Conservation (phyloP, 2,888 invertebrate species). For the Hypselothyrea guttata region DNA sequence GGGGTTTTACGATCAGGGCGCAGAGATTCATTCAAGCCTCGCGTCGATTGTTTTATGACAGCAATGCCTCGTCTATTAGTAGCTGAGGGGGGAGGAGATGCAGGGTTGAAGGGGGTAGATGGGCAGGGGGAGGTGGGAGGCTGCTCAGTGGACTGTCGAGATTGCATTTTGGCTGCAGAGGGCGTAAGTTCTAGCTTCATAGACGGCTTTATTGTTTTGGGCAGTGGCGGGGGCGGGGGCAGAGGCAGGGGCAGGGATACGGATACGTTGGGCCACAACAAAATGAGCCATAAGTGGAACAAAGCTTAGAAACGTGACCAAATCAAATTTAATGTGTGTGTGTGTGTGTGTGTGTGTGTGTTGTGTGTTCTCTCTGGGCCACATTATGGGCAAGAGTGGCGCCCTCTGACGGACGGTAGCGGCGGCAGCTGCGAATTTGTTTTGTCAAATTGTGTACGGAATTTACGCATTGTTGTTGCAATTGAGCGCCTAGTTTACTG, state of each 20-base stretch:
- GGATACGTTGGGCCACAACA: conserved; percentile 31
- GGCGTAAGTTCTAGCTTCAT: neutral
- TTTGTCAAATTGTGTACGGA: conserved; percentile 42
- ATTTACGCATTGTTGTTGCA: conserved; percentile 25
- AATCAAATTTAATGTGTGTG: conserved; percentile 80
- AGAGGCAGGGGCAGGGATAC: too few relatives aligned
- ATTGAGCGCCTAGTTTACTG: conserved; percentile 15
- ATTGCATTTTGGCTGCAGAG: conserved; percentile 53
- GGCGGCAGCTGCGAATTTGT: conserved; percentile 2
- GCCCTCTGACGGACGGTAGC: conserved; percentile 29
- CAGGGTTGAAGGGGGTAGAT: neutral
- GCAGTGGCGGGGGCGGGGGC: too few relatives aligned
- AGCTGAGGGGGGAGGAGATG: neutral
- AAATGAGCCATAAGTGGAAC: conserved; percentile 82
- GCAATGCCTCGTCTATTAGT: conserved; percentile 64
- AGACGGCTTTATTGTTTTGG: conserved; percentile 33
- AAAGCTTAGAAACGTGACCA: conserved; percentile 81
- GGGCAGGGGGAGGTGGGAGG: neutral
- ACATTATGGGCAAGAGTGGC: conserved; percentile 35
- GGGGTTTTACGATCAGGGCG: conserved; percentile 2
- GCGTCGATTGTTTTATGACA: conserved; percentile 70
- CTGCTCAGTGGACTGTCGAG: conserved; percentile 39
- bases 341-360: conserved; percentile 41
- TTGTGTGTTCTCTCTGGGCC: conserved; percentile 40
- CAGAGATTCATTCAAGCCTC: conserved; percentile 21